Evolutionary conservation across 2,888 invertebrate genomes (phyloP), one percentile per base, ranked within the genome.

Genomic region (Chydorus sphaericus): DNA sequence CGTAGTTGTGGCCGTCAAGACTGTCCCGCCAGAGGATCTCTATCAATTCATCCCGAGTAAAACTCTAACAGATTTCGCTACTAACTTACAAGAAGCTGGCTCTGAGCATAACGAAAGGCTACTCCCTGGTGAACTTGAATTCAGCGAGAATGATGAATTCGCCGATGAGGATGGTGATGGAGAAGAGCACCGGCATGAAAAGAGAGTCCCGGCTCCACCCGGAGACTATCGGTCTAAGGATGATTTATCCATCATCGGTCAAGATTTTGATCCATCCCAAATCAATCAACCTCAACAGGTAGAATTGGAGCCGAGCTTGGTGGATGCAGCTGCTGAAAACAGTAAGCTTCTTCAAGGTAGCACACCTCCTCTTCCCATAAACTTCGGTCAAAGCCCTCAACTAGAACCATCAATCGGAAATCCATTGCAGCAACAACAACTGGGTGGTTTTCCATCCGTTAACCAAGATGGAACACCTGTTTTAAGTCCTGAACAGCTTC

Each of bases 1-100:
- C 66, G 72, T 90, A 56, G 89, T 92, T 11, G 89, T 89, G 1
- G 90, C 91, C 0, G 89, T 87, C 2, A 91, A 91, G 68, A 92
- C 91, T 0, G 69, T 90, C 48, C 90, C 89, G 6, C 89, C 90
- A 0, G 81, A 85, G 78, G 87, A 88, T 67, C 82, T 80, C 60
- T 88, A 84, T 71, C 87, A 87, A 66, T 89, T 88, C 65, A 83
- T 84, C 55, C 88, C 88, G 0, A 85, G 85, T 64, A 86, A 84
- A 69, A 85, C 85, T 1, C 73, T 90, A 26, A 88, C 88, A 65
- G 90, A 91, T 68, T 89, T 90, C 68, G 89, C 89, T 65, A 85
- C 85, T 54, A 82, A 36, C 57, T 75, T 91, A 48, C 89, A 90
- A 65, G 90, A 89, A 69, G 89, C 90, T 14, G 90, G 90, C 4